Evolutionary conservation across 2,113 vertebrate genomes (phyloP), one percentile per base, ranked within the genome.

Genomic region (Rhadina sibilatrix): DNA sequence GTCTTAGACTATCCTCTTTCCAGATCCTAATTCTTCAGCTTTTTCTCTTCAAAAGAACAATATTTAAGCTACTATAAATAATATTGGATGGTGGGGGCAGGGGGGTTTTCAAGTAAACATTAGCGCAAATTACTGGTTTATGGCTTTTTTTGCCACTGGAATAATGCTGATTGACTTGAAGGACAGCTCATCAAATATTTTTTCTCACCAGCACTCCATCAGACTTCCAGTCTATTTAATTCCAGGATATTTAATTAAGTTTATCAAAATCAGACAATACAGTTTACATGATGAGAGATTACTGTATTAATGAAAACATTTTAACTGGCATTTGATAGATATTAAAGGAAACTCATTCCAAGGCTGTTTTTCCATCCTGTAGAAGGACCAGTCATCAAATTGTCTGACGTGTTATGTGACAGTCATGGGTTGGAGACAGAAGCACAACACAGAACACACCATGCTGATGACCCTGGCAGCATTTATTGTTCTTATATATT

Each of bases 291-390:
- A 63, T 65, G 65, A 90, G 38, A 60, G 35, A 70, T 44, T 92
- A 78, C 12, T 80, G 68, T 50, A 81, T 83, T 65, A 60, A 59
- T 52, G 35, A 77, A 79, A 94, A 72, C 6, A 44, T 89, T 94
- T 76, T 60, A 87, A 79, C 56, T 92, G 40, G 17, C 37, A 56
- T 85, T 85, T 93, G 42, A 65, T 42, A 61, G 30, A 50, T 74
- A 40, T 65, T 71, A 88, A 71, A 88, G 12, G 46, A 91, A 82
- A 78, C 27, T 13, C 24, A 57, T 88, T 80, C 23, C 22, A 72
- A 87, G 20, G 16, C 31, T 87, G 31, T 16, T 83, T 63, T 85
- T 68, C 53, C 83, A 10, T 38, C 11, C 33, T 59, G 8, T 33
- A 63, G 46, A 80, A 83, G 75, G 25, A 76, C 4, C 19, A 78